Base-by-base conservation (phyloP, 2,888 invertebrate species). In the Corbicula japonica region DNA sequence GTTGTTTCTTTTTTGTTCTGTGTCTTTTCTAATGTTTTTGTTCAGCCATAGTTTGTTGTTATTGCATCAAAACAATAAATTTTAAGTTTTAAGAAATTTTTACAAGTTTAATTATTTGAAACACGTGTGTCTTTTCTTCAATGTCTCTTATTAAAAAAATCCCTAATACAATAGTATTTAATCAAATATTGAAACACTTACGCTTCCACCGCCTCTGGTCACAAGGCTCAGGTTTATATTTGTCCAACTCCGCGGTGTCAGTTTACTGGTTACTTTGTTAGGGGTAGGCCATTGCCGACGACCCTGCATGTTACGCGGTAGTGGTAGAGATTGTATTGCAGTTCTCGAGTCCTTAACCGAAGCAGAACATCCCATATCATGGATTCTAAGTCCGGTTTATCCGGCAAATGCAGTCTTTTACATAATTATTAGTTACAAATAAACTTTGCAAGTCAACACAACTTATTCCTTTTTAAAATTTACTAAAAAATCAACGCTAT, bases 221-320 rank as follows among this genome's bases (percentile, higher is more conserved):
- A 77, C 75, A 0, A 65, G 56, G 12, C 76, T 54, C 2, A 76
- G 74, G 30, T 77, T 85, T 4, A 87, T 79, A 54, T 81, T 87
- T n/a, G 85, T 86, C 87, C 86, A 87, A 46, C 80, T 86, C 26
- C 87, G 60, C 8, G 87, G 85, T 18, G 86, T 86, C 54, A 69
- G 34, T 50, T 52, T 68, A 0, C 44, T 46, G 1, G 41, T 56
- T 1, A 62, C 48, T 26, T 58, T 52, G 6, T 65, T 48, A 12
- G 70, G 62, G 6, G 63, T 75, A 18, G 72, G 66, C 76, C 71
- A 72, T 6, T 34, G 58, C n/a, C 50, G 30, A 26, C 70, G 44
- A 2, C 56, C 63, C 8, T 38, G 56, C 2, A 61, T 34, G 12
- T 35, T 21, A 12, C 65, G 28, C 6, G 66, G 71, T 30, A 52